These are phyloP conservation scores for Melinaea marsaeus DNA, from an alignment of 2,888 invertebrate genomes.

Conservation along the genomic window DNA sequence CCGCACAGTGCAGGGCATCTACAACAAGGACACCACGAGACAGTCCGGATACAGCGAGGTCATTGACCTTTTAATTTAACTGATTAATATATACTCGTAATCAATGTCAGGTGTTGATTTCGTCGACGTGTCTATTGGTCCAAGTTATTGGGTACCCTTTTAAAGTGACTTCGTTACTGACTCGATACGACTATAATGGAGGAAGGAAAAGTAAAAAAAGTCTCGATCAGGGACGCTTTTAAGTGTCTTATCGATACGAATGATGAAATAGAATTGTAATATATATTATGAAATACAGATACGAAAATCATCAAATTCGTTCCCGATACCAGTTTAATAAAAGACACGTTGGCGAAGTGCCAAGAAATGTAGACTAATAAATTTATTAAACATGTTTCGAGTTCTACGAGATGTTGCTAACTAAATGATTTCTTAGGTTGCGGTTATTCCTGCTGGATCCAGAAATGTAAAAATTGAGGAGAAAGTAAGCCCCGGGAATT, in stretches of 20 bases:
- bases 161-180: too few relatives aligned
- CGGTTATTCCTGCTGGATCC: conserved; percentile 86
- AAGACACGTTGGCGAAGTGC: conserved; percentile 12
- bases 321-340: conserved; percentile 6
- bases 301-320: conserved; percentile 4
- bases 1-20: conserved; percentile 84
- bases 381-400: background rate
- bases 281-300: conserved; percentile 1
- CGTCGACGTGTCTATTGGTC: too few relatives aligned
- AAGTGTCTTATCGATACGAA: too few relatives aligned
- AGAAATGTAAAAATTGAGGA: conserved; percentile 88
- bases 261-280: background rate
- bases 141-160: too few relatives aligned
- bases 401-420: conserved; percentile 9
- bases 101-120: background rate
- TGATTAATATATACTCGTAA: background rate
- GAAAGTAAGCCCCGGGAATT: conserved; percentile 85
- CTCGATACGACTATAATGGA: too few relatives aligned
- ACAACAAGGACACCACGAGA: conserved; percentile 80
- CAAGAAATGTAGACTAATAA: conserved; percentile 13
- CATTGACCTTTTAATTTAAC: conserved; percentile 20
- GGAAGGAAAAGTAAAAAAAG: too few relatives aligned
- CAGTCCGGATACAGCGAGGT: conserved; percentile 78
- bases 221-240: too few relatives aligned
- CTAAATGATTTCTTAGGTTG: conserved; percentile 66